Conservation (phyloP, 1,140 invertebrate species). For the Coenobita brevimanus region DNA sequence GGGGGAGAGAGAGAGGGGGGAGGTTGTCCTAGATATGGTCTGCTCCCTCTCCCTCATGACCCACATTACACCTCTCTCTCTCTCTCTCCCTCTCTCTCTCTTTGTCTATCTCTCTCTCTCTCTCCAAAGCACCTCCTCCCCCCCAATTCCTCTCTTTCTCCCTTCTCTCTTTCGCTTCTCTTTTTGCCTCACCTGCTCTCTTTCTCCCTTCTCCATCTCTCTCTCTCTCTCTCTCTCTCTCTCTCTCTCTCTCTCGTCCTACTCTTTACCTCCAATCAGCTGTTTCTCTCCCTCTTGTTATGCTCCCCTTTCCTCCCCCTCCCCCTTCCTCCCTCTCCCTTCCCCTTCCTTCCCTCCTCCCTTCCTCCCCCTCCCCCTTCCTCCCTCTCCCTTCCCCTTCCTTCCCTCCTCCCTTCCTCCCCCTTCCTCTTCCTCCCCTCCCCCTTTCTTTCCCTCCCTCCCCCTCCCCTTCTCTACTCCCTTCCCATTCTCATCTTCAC, state of each 20-base stretch:
- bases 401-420: neutral
- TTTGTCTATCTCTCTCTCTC: neutral
- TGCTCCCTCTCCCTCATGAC: no score
- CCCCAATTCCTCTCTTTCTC: neutral
- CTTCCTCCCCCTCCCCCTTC: neutral
- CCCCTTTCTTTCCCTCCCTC: neutral
- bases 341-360: neutral
- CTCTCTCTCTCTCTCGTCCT: conserved; percentile 11
- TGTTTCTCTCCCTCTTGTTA: neutral
- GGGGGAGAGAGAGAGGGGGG: no score
- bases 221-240: conserved; percentile 22
- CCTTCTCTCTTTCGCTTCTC: neutral
- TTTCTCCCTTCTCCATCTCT: neutral
- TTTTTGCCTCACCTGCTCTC: neutral
- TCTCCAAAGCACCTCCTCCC: neutral
- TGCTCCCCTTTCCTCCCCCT: neutral
- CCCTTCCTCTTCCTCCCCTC: neutral
- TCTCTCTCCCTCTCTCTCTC: neutral
- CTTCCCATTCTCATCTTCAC: neutral
- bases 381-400: neutral
- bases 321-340: neutral
- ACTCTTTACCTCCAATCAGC: neutral
- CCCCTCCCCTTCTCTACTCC: neutral
- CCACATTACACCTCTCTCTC: no score
- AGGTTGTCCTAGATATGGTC: no score